phyloP scores from a whole-genome alignment of 2,888 invertebrate species.

The Chymomyza caudatula region DNA sequence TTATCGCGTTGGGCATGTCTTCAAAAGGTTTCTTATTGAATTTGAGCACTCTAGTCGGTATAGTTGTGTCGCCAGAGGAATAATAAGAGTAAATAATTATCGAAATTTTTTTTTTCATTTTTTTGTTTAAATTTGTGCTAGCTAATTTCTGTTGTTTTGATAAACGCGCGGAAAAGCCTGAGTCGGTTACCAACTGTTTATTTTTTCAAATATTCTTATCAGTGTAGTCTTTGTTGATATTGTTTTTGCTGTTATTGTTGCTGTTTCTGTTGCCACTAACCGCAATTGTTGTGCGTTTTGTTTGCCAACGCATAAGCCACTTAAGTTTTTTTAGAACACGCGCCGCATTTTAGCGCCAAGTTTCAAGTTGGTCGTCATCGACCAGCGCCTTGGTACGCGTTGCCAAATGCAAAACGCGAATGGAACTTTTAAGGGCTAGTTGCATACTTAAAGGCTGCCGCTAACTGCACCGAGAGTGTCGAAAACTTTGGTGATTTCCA shows the following conservation, averaged over 20 bases:
- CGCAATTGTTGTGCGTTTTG: conserved; percentile 19
- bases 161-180: too few relatives aligned
- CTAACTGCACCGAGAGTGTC: conserved; percentile 48
- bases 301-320: conserved; percentile 70
- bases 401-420: conserved; percentile 43
- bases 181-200: too few relatives aligned
- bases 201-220: too few relatives aligned
- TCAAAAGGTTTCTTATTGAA: too few relatives aligned
- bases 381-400: conserved; percentile 44
- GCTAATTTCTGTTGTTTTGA: too few relatives aligned
- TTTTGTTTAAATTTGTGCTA: too few relatives aligned
- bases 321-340: conserved; percentile 71
- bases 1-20: too few relatives aligned
- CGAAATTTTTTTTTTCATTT: too few relatives aligned
- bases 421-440: conserved; percentile 44
- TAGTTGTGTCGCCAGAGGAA: too few relatives aligned
- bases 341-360: conserved; percentile 71
- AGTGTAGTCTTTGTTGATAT: too few relatives aligned
- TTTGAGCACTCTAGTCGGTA: too few relatives aligned
- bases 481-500: conserved; percentile 12
- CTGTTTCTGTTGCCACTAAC: conserved; percentile 21
- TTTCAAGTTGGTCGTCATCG: conserved; percentile 63
- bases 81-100: too few relatives aligned
- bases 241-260: conserved; percentile 23
- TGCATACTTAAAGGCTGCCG: conserved; percentile 19